Evolutionary conservation across 2,113 vertebrate genomes (phyloP).

Genomic region (Barbus barbus): DNA sequence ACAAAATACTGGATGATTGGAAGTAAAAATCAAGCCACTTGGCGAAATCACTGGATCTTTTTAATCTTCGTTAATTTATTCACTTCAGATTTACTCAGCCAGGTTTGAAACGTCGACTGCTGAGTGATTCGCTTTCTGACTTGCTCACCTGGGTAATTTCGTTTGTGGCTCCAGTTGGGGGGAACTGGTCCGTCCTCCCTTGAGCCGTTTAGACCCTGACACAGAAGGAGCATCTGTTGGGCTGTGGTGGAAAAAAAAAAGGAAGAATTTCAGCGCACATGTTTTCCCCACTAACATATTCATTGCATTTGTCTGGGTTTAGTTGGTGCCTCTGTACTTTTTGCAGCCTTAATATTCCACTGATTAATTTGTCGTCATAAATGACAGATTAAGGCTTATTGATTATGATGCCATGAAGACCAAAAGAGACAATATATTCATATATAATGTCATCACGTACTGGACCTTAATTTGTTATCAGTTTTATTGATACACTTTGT

Average conservation of each 20-base stretch:
- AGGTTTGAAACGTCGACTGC: not conserved
- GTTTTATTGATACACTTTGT: not conserved
- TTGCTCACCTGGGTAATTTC: constrained; percentile 68
- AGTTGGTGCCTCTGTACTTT: not conserved
- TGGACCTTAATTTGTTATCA: not conserved
- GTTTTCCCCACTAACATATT: not conserved
- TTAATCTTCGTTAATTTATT: not conserved
- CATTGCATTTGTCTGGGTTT: not conserved
- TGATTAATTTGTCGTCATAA: not conserved
- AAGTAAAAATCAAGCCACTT: not conserved
- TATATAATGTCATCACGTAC: not conserved
- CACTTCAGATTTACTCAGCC: not conserved
- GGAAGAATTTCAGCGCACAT: constrained; percentile 17
- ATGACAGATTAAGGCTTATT: not conserved
- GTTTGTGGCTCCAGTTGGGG: constrained; percentile 67
- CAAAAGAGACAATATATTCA: not conserved
- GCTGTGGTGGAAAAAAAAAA: constrained; percentile 55
- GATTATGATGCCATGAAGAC: not conserved
- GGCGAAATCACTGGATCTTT: not conserved
- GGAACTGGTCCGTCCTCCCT: constrained; percentile 63
- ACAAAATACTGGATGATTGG: not conserved
- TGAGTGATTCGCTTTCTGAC: not conserved
- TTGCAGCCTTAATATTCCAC: not conserved
- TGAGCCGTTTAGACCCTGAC: constrained; percentile 59
- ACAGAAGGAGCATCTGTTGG: constrained; percentile 70